These are phyloP conservation scores for Psittacula cyanocephala DNA, from an alignment of 2,113 vertebrate genomes.

Conservation along the genomic window DNA sequence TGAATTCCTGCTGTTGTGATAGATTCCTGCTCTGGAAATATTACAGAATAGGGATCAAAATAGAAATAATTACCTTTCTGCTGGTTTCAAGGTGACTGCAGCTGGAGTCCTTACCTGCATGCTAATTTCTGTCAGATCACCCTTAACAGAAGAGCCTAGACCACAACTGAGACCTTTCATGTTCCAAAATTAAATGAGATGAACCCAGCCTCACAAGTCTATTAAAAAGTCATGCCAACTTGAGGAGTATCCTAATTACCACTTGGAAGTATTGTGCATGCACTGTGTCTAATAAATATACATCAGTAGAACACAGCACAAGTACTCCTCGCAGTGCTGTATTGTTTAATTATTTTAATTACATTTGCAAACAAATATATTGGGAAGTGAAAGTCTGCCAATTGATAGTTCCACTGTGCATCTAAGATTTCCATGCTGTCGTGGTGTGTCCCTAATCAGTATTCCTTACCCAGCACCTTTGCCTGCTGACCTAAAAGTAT, in stretches of 20 bases:
- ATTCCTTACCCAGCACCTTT: neutral
- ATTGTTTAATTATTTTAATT: slow-evolving; percentile 5
- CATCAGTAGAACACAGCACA: neutral
- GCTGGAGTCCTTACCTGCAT: neutral
- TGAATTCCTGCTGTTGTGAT: neutral
- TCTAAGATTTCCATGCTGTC: neutral
- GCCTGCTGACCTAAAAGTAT: neutral
- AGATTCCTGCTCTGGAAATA: neutral
- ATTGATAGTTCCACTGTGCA: neutral
- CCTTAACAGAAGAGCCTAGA: neutral
- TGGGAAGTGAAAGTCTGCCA: neutral
- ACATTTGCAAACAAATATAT: neutral
- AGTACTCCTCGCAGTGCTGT: neutral
- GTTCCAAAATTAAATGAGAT: neutral
- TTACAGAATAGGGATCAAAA: neutral
- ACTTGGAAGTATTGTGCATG: neutral
- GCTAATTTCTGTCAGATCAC: neutral
- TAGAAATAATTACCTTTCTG: neutral
- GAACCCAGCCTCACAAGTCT: neutral
- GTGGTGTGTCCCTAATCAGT: neutral
- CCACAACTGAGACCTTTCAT: neutral
- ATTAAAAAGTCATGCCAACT: neutral
- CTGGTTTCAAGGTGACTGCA: slow-evolving; percentile 14
- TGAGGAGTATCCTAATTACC: neutral
- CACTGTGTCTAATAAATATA: neutral